Evolutionary conservation across 2,113 vertebrate species (phyloP).

Genomic region (Sylvia atricapilla): DNA sequence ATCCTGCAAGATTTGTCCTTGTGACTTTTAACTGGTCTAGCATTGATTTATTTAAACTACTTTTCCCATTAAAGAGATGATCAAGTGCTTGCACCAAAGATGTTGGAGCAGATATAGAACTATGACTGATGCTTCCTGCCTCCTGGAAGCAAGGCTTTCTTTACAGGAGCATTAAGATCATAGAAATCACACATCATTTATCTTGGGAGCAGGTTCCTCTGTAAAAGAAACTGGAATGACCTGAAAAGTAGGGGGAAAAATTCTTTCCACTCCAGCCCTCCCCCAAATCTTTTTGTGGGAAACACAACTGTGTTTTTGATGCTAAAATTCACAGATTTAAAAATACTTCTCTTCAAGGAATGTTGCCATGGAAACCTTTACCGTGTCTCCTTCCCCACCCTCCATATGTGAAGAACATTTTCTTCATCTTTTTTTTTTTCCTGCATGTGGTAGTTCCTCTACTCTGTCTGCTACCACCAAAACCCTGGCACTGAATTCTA

Average conservation of each 20-base stretch:
- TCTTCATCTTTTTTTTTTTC: constrained; percentile 49
- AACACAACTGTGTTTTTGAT: constrained; percentile 73
- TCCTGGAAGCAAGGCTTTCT: neutral
- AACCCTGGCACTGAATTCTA: constrained; percentile 20
- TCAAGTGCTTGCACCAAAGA: neutral
- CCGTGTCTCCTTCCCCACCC: constrained; percentile 54
- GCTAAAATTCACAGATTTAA: constrained; percentile 76
- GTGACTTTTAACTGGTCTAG: neutral
- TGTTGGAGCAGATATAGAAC: neutral
- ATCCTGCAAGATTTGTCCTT: neutral
- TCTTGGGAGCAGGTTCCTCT: neutral
- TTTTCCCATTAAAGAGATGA: constrained; percentile 30
- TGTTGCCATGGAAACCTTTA: constrained; percentile 76
- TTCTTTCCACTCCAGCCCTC: constrained; percentile 39
- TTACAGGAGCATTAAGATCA: neutral
- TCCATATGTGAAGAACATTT: constrained; percentile 63
- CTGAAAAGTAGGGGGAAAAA: constrained; percentile 21
- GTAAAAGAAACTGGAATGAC: constrained; percentile 43
- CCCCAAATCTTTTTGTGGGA: constrained; percentile 61
- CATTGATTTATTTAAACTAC: constrained; percentile 5
- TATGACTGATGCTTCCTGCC: neutral
- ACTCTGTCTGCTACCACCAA: constrained; percentile 7
- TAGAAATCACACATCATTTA: neutral
- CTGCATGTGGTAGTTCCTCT: constrained; percentile 58
- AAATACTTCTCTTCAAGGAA: constrained; percentile 76